Evolutionary conservation across 2,113 vertebrate species (phyloP), one percentile per base, ranked within the genome.

Genomic region (Anthoscopus minutus): DNA sequence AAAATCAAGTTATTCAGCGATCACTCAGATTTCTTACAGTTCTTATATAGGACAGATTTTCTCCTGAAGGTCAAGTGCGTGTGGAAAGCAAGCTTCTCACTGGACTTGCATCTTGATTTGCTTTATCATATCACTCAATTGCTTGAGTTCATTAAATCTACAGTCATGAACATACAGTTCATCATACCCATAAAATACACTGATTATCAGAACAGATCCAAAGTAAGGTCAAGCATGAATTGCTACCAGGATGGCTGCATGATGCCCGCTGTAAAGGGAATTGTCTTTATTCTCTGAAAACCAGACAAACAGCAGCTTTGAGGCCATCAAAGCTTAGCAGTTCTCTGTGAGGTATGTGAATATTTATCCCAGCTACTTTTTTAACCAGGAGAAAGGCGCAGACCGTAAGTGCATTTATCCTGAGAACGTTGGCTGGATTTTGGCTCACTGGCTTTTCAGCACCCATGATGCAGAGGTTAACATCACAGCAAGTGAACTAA

Each of bases 391-490:
- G 40, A 62, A 47, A 38, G 21, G 27, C 70, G 56, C 35, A 64
- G 9, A 35, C 7, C 24, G 15, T 37, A 65, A 60, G 6, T 74
- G 71, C 57, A 81, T 94, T 93, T 94, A 67, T 92, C 69, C 57
- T 72, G 61, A 81, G 81, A 90, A 31, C 38, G 44, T 56, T 50
- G 76, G 11, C 47, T 86, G 30, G 42, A 73, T 83, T 94, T 92
- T 83, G 60, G 76, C 80, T 93, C 58, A 73, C 33, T 10, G 9
- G 71, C 38, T 35, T 83, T 92, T 83, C 42, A 88, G 58, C 50
- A 88, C 16, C 47, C 64, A 58, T 17, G 81, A 88, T 94, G 67
- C 64, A 88, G 90, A 90, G 77, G 86, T 93, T 90, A 83, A 74
- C 56, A 93, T 73, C 58, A 73, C 47, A 86, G 35, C 11, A 47